These are phyloP conservation scores for Tetragnatha montana DNA, from an alignment of 2,888 invertebrate species.

Conservation along the genomic window DNA sequence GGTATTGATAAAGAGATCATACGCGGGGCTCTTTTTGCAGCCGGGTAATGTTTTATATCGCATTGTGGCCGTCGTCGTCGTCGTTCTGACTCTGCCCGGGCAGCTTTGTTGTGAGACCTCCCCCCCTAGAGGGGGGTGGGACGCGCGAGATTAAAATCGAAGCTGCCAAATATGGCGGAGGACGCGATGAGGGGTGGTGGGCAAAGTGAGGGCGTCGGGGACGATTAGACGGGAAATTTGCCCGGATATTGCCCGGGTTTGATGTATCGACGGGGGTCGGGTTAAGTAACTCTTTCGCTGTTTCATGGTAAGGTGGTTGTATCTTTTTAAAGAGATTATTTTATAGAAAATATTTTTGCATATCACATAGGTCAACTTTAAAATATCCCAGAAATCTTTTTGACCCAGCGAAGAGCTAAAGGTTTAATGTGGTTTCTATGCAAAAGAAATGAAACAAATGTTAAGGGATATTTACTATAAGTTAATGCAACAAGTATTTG, in stretches of 20 bases:
- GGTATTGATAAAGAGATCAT: slow-evolving; percentile 64
- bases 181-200: background rate
- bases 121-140: slow-evolving; percentile 28
- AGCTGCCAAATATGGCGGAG: slow-evolving; percentile 60
- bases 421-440: no score
- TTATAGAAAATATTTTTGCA: no score
- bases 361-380: no score
- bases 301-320: no score
- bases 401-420: no score
- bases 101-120: background rate
- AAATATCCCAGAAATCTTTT: no score
- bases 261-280: background rate
- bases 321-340: no score
- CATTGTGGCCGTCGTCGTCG: slow-evolving; percentile 23
- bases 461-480: no score
- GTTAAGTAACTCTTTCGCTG: background rate
- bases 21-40: background rate
- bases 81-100: slow-evolving; percentile 26
- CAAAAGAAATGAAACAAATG: no score
- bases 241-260: no score
- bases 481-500: no score
- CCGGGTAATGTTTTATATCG: slow-evolving; percentile 54
- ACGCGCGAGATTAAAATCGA: slow-evolving; percentile 51
- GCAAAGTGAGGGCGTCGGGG: background rate
- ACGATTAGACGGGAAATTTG: no score